Conservation (phyloP, 2,113 vertebrate genomes). For the Eulemur macaco region DNA sequence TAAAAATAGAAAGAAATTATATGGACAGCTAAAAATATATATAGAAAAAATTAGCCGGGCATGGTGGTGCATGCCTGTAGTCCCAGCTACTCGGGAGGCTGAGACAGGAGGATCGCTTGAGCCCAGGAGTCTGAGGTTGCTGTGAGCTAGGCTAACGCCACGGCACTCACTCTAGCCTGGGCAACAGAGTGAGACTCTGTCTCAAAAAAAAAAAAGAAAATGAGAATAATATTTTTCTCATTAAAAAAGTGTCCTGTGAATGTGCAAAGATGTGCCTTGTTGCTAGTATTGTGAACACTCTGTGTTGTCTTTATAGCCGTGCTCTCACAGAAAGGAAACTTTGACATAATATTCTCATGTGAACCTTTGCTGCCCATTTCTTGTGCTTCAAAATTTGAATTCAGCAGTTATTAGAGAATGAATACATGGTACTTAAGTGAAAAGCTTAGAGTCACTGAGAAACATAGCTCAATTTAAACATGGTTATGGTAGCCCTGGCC, state of each 20-base stretch:
- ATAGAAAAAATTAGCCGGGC: no score
- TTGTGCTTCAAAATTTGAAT: slow-evolving; percentile 38
- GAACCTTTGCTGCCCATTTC: background rate
- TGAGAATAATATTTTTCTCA: background rate
- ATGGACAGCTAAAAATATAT: no score
- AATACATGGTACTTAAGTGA: background rate
- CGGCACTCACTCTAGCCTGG: no score
- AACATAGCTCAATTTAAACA: slow-evolving; percentile 14
- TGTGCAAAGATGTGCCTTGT: background rate
- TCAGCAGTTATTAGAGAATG: background rate
- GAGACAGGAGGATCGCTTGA: no score
- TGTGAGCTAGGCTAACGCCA: no score
- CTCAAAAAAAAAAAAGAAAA: no score
- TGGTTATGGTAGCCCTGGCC: background rate
- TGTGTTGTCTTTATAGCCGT: background rate
- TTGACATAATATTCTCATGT: background rate
- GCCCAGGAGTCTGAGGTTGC: no score
- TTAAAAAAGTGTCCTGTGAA: background rate
- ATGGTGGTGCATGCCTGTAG: no score
- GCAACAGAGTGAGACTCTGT: no score
- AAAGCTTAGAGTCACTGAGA: background rate
- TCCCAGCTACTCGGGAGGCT: no score
- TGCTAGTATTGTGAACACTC: background rate
- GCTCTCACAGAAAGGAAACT: slow-evolving; percentile 20
- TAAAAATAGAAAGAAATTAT: no score